Percentiles rank a stretch among this genome's conserved stretches.
These are phyloP conservation scores for Tanytarsus gracilentus DNA, from an alignment of 2,888 invertebrate genomes.

Conservation along the genomic window DNA sequence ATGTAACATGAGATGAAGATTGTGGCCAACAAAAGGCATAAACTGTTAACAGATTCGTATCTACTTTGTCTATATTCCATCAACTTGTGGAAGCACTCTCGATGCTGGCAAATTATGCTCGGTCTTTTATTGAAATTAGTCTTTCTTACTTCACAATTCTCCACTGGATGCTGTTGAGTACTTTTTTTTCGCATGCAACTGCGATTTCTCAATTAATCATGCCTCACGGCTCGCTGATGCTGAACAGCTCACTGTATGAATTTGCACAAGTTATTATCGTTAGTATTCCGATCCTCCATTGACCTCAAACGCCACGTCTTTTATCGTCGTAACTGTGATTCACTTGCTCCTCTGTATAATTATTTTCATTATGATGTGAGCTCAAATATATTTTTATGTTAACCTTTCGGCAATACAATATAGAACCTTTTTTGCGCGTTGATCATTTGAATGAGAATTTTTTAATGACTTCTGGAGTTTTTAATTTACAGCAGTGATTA, in stretches of 20 bases:
- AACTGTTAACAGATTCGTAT: no score
- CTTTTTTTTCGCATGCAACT: not conserved
- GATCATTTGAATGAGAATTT: no score
- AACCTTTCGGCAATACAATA: no score
- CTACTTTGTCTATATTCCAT: not conserved
- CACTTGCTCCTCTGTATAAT: not conserved
- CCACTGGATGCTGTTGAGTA: not conserved
- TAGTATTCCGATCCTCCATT: not conserved
- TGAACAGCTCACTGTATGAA: not conserved
- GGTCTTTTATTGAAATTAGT: constrained; percentile 1
- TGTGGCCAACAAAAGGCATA: no score
- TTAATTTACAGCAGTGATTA: no score
- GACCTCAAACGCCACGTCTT: constrained; percentile 1
- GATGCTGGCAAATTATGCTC: not conserved
- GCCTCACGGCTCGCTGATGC: not conserved
- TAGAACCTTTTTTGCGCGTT: no score
- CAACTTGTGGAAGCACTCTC: not conserved
- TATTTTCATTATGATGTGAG: constrained; percentile 16
- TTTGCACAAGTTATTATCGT: not conserved
- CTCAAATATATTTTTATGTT: not conserved
- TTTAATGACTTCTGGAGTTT: no score
- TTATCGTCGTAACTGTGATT: constrained; percentile 11
- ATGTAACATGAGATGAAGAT: not conserved
- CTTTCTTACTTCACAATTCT: not conserved
- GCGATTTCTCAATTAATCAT: constrained; percentile 23